phyloP scores from a whole-genome alignment of 2,797 vertebrate genomes.

The Decapterus maruadsi region DNA sequence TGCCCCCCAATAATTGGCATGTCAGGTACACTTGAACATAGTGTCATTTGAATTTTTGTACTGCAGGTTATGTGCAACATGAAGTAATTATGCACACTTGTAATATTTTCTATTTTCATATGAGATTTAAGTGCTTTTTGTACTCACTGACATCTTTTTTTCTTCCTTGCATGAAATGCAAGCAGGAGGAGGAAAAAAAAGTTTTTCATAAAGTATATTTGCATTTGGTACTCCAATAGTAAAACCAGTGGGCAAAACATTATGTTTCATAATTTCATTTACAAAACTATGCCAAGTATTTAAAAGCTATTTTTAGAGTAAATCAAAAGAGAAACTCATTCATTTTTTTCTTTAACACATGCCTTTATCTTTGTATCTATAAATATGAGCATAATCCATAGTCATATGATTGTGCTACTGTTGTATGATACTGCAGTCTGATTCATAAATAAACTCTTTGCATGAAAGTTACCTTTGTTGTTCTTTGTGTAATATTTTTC shows the following conservation, averaged over 20 bases:
- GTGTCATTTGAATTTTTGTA: slow-evolving; percentile 86
- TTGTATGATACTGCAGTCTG: slow-evolving; percentile 86
- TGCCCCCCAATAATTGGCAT: slow-evolving; percentile 77
- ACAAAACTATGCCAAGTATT: slow-evolving; percentile 88
- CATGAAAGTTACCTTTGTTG: slow-evolving; percentile 71
- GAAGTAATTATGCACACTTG: slow-evolving; percentile 87
- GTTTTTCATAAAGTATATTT: slow-evolving; percentile 85
- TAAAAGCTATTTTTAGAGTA: slow-evolving; percentile 88
- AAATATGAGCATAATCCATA: slow-evolving; percentile 85
- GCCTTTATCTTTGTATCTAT: slow-evolving; percentile 86
- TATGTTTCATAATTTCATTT: slow-evolving; percentile 84
- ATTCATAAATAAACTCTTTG: slow-evolving; percentile 89
- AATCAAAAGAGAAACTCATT: slow-evolving; percentile 78
- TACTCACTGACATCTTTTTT: slow-evolving; percentile 84
- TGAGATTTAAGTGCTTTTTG: slow-evolving; percentile 88
- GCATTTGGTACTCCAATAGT: slow-evolving; percentile 85
- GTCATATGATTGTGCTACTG: slow-evolving; percentile 85
- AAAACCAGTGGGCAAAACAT: slow-evolving; percentile 80
- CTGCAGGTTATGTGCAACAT: slow-evolving; percentile 86
- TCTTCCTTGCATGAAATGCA: slow-evolving; percentile 84
- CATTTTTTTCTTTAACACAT: slow-evolving; percentile 82
- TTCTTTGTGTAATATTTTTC: background rate
- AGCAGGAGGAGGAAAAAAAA: slow-evolving; percentile 75
- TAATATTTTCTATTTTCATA: slow-evolving; percentile 90
- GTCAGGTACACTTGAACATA: slow-evolving; percentile 82